Evolutionary conservation across 2,888 invertebrate species (phyloP), one percentile per base, ranked within the genome.

Genomic region (Tiliacea aurago): DNA sequence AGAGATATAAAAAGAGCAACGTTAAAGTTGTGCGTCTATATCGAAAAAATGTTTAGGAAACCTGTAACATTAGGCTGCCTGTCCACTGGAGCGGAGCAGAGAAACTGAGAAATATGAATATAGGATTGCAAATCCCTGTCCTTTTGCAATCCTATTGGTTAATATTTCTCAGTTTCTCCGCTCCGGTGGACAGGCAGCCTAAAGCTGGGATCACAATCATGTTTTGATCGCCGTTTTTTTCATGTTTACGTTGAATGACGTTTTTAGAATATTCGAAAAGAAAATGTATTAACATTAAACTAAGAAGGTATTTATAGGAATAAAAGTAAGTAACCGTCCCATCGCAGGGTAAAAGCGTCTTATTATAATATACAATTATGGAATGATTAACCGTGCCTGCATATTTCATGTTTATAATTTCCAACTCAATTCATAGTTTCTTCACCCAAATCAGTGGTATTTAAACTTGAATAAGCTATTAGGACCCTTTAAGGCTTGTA

Each of bases 1-100:
- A 58, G 56, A 33, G 11, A 62, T 69, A 62, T 62, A 33, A 68
- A 76, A 68, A 65, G 62, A 53, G 33, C 47, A 41, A 49, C 43
- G 53, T 45, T 6, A 11, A 61, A 33, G 18, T 53, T 55, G 15
- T 33, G 28, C n/a, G 9, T 59, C 53, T 59, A 20, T 5, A 33
- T 20, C 20, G n/a, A 13, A 53, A 47, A 45, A 71, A 53, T 47
- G 13, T 41, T 45, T 55, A n/a, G 9, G 53, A 71, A 37, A 41
- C 13, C 5, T 49, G n/a, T 15, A 9, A 49, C 10, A 23, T 59
- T 33, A n/a, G n/a, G n/a, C n/a, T n/a, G n/a, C n/a, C n/a, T n/a
- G n/a, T n/a, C n/a, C n/a, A n/a, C n/a, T n/a, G n/a, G n/a, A n/a
- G n/a, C n/a, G n/a, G n/a, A n/a, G n/a, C n/a, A n/a, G n/a, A n/a